Evolutionary conservation across 2,888 invertebrate genomes (phyloP), one percentile per base, ranked within the genome.

Genomic region (Pterobdella sp.): DNA sequence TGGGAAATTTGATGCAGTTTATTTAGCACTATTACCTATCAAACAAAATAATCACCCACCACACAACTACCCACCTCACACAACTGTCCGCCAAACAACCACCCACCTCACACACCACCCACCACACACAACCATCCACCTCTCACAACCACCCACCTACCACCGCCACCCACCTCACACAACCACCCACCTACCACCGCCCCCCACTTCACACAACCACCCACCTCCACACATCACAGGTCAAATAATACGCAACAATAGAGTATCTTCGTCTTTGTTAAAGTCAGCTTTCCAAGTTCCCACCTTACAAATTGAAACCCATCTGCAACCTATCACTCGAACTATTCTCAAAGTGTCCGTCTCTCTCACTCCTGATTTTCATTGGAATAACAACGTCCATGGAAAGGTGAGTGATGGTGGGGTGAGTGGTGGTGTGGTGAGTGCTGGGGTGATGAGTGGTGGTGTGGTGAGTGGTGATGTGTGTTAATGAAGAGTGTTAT

Each of bases 301-400:
- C 0, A 80, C 88, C 0, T 82, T 99, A 1, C 89, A 91, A 37
- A 87, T 95, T 80, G 91, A 92, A 37, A 90, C 93, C 0, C 88
- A 85, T 36, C 86, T 98, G 10, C 95, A 97, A 81, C 98, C 98
- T 0, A 97, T 99, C 78, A 98, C 98, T 0, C 88, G 94, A 67
- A 93, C 92, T 0, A 82, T 83, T 31, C 80, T 83, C 68, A 65
- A 79, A 76, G 91, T 97, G 77, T 88, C 90, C 74, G 87, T 96
- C 22, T 88, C 88, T 72, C 89, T 96, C 32, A 88, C 86, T 73
- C 80, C 83, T 0, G 80, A 80, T 69, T 84, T 84, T 77, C 78
- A 76, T 35, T 96, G 95, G 95, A 93, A 91, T 80, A 93, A 94
- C 81, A 89, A 66, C 63, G 88, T 94, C 67, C 94, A 96, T 81